Evolutionary conservation across 2,797 vertebrate species (phyloP).

Genomic region (Sarcoramphus papa): DNA sequence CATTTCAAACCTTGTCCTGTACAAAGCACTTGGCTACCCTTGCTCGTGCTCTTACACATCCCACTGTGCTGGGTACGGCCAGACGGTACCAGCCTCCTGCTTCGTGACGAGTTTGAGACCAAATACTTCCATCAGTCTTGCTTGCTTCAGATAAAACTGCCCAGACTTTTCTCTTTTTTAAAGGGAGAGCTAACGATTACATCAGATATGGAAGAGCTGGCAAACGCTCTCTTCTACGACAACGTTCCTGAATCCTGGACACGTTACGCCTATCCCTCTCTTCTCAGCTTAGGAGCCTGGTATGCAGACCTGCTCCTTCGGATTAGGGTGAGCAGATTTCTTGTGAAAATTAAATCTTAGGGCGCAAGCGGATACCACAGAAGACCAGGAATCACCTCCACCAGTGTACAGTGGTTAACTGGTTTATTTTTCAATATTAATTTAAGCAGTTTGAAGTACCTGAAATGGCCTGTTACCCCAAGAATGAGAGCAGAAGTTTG

Average conservation of each 20-base stretch:
- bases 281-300: constrained; percentile 69
- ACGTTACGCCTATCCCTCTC: constrained; percentile 72
- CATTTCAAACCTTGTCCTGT: fast-evolving
- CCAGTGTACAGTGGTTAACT: neutral
- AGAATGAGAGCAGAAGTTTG: neutral
- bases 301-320: constrained; percentile 69
- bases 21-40: neutral
- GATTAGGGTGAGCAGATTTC: constrained; percentile 58
- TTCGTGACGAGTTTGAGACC: fast-evolving
- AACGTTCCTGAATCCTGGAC: constrained; percentile 64
- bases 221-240: constrained; percentile 66
- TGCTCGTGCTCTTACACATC: neutral
- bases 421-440: neutral
- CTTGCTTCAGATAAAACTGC: neutral
- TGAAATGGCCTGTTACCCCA: neutral
- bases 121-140: fast-evolving
- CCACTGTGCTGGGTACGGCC: fast-evolving
- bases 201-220: constrained; percentile 72
- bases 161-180: neutral
- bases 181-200: constrained; percentile 76
- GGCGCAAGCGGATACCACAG: fast-evolving
- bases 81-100: neutral
- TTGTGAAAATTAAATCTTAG: neutral
- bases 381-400: neutral
- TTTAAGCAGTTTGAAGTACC: neutral